Percentiles rank a stretch among this genome's conserved stretches.
Conservation (phyloP, 2,888 invertebrate genomes). For the Apotomis betuletana region DNA sequence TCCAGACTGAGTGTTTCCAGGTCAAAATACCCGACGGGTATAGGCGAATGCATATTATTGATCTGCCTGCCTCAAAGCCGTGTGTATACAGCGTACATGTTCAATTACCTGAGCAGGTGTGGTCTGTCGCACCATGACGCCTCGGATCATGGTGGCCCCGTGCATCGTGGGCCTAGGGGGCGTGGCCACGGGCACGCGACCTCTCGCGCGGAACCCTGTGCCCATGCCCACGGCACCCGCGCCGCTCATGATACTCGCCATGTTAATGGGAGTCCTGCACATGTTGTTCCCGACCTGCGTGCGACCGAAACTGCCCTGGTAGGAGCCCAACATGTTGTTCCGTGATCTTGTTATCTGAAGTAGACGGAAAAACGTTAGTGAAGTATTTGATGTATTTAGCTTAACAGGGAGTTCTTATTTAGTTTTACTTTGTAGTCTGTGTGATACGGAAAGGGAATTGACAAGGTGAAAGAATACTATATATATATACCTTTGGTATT, state of each 20-base stretch:
- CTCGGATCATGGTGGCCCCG: slow-evolving; percentile 63
- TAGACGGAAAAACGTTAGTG: not conserved
- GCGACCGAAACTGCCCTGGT: slow-evolving; percentile 67
- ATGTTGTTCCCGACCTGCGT: slow-evolving; percentile 67
- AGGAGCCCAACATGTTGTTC: slow-evolving; percentile 66
- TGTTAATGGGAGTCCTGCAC: slow-evolving; percentile 53
- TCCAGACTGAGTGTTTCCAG: too few species aligned
- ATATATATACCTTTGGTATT: slow-evolving; percentile 93
- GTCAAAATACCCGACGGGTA: too few species aligned
- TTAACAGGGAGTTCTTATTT: too few species aligned
- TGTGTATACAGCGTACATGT: too few species aligned
- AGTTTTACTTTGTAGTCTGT: too few species aligned
- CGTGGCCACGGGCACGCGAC: slow-evolving; percentile 59
- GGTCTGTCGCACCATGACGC: slow-evolving; percentile 85
- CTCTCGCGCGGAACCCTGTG: slow-evolving; percentile 60
- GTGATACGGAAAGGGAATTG: not conserved
- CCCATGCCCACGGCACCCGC: slow-evolving; percentile 45
- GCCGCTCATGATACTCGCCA: slow-evolving; percentile 49
- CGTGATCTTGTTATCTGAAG: slow-evolving; percentile 66
- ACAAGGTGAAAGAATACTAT: slow-evolving; percentile 36
- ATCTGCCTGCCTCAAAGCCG: too few species aligned
- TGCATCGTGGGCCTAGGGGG: slow-evolving; percentile 57
- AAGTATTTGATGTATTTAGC: too few species aligned
- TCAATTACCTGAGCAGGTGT: slow-evolving; percentile 75
- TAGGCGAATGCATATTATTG: too few species aligned